Conservation (phyloP, 2,888 invertebrate genomes). For the Leptinotarsa tumamoca region DNA sequence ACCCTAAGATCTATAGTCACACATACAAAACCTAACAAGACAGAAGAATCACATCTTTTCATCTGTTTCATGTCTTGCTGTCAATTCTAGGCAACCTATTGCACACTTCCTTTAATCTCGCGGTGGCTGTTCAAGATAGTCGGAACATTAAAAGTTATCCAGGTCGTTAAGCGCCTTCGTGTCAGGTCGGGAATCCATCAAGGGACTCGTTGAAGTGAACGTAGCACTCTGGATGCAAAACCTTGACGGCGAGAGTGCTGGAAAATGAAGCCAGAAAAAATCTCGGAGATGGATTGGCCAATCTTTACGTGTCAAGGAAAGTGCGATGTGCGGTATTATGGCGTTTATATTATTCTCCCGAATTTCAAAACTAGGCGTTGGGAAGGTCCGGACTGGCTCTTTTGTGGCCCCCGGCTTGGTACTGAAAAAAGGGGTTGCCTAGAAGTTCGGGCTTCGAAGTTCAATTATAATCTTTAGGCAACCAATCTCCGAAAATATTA, state of each 20-base stretch:
- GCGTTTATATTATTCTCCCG: constrained; percentile 2
- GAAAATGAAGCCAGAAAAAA: constrained; percentile 57
- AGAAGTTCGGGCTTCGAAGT: no score
- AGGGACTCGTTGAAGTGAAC: constrained; percentile 50
- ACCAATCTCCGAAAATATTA: no score
- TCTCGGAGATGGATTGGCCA: constrained; percentile 58
- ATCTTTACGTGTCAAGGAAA: constrained; percentile 56
- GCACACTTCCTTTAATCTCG: constrained; percentile 36
- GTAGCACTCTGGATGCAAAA: constrained; percentile 40
- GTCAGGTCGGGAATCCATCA: constrained; percentile 55
- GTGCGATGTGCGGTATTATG: constrained; percentile 28
- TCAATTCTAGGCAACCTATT: not conserved
- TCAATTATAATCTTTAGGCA: no score
- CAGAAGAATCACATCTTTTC: no score
- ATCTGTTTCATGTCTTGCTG: no score
- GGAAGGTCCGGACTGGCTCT: no score
- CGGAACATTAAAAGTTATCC: constrained; percentile 54
- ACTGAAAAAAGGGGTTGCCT: no score
- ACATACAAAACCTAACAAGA: no score
- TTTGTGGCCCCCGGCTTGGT: no score
- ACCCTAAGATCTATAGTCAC: no score
- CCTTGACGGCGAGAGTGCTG: constrained; percentile 13
- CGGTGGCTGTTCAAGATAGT: constrained; percentile 40
- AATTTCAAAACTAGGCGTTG: no score
- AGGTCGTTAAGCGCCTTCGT: constrained; percentile 51